Percentiles rank a stretch among this genome's conserved stretches.
Evolutionary conservation across 2,113 vertebrate species (phyloP).

Genomic region (Pelvicachromis taeniatus): DNA sequence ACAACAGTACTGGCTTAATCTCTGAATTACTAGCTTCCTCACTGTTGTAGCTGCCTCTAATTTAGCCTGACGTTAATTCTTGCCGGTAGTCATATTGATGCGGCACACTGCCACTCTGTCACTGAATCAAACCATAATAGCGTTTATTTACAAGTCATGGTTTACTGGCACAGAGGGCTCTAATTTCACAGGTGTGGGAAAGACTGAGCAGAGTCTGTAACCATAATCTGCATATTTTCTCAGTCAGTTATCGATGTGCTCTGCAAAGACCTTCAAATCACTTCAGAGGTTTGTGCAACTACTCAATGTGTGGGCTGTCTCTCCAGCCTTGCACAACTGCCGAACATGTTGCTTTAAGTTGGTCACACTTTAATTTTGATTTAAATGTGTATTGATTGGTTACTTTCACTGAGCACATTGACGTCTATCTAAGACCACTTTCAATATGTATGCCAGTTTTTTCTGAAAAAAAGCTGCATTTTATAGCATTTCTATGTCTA

Average conservation of each 20-base stretch:
- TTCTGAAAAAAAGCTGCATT: accelerated
- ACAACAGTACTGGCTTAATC: neutral
- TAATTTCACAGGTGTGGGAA: conserved; percentile 28
- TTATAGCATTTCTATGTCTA: neutral
- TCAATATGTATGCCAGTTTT: neutral
- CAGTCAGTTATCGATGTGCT: conserved; percentile 9
- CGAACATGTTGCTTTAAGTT: neutral
- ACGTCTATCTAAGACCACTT: neutral
- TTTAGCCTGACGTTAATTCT: conserved; percentile 51
- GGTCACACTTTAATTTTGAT: neutral
- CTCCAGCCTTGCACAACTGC: neutral
- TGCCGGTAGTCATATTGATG: conserved; percentile 39
- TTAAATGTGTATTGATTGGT: neutral
- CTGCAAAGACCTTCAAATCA: conserved; percentile 22
- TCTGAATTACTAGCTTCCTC: conserved; percentile 24
- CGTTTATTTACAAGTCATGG: conserved; percentile 50
- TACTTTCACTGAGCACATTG: neutral
- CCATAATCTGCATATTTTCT: conserved; percentile 10
- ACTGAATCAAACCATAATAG: conserved; percentile 30
- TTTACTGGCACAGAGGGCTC: conserved; percentile 12
- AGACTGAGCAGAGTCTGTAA: conserved; percentile 8
- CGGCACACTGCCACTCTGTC: conserved; percentile 36
- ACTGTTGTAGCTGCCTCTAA: conserved; percentile 13
- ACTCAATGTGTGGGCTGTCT: neutral
- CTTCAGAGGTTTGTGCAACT: neutral